These are phyloP conservation scores for Eunapius fragilis DNA, from an alignment of 37 sponge, comb jelly and placozoan genomes.

Conservation along the genomic window DNA sequence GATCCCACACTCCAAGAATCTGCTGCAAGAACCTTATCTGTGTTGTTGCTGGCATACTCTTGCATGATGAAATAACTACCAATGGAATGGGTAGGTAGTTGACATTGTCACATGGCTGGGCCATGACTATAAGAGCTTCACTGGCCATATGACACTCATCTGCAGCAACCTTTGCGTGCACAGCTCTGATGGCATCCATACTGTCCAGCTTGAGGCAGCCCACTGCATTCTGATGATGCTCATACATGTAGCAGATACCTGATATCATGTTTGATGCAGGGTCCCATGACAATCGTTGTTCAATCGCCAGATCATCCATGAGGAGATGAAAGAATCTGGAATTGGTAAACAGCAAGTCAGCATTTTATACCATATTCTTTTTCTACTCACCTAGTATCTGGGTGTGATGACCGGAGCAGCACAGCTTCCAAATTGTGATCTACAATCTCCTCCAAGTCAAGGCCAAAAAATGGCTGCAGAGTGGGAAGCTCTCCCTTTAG, in stretches of 20 bases:
- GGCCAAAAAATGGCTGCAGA: too few species aligned
- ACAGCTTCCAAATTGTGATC: too few species aligned
- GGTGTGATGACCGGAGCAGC: too few species aligned
- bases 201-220: not conserved
- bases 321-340: not conserved
- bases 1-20: not conserved
- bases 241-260: conserved; percentile 1
- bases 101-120: not conserved
- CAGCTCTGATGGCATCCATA: not conserved
- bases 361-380: too few species aligned
- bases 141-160: not conserved
- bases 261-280: not conserved
- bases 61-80: not conserved
- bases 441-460: too few species aligned
- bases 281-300: not conserved
- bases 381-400: too few species aligned
- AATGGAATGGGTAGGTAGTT: not conserved
- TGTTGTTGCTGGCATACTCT: not conserved
- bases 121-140: not conserved
- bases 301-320: not conserved
- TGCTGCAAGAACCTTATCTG: not conserved
- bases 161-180: not conserved
- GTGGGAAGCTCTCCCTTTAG: not conserved
- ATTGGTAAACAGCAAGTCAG: too few species aligned
- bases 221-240: not conserved